Percentiles rank a stretch among this genome's conserved stretches.
Conservation (phyloP, 1,140 invertebrate species). For the Caenorhabditis remanei region DNA sequence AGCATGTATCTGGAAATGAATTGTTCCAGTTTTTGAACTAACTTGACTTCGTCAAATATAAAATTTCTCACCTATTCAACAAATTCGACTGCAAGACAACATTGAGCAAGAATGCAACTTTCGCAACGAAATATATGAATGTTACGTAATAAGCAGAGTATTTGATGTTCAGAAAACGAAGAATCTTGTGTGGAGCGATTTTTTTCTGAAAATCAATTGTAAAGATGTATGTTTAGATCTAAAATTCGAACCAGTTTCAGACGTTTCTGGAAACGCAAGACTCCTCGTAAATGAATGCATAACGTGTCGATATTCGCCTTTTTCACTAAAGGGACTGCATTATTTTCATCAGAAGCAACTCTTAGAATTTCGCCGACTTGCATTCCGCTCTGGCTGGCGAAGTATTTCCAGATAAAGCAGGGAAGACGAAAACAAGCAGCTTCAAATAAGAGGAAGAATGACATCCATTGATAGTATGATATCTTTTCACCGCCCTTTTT, state of each 20-base stretch:
- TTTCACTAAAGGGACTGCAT: conserved; percentile 71
- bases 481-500: conserved; percentile 59
- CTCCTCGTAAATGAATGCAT: conserved; percentile 72
- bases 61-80: conserved; percentile 65
- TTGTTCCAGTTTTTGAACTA: background rate
- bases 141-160: conserved; percentile 75
- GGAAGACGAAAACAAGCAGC: conserved; percentile 79
- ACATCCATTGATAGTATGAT: conserved; percentile 80
- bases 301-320: conserved; percentile 71
- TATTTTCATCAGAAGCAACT: conserved; percentile 72
- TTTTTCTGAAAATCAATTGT: conserved; percentile 68
- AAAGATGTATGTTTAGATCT: background rate
- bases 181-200: conserved; percentile 72
- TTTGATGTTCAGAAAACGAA: conserved; percentile 75
- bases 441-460: conserved; percentile 79
- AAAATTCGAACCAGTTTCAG: conserved; percentile 68
- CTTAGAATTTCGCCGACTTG: conserved; percentile 75
- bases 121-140: conserved; percentile 74
- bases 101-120: conserved; percentile 74
- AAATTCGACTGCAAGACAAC: conserved; percentile 68
- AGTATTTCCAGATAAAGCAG: conserved; percentile 79
- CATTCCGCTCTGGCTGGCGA: conserved; percentile 74
- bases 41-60: background rate
- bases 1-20: conserved; percentile 70
- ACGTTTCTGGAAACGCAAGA: conserved; percentile 72